These are phyloP conservation scores for Dryocosmus kuriphilus DNA, from an alignment of 2,888 invertebrate species.

Conservation along the genomic window DNA sequence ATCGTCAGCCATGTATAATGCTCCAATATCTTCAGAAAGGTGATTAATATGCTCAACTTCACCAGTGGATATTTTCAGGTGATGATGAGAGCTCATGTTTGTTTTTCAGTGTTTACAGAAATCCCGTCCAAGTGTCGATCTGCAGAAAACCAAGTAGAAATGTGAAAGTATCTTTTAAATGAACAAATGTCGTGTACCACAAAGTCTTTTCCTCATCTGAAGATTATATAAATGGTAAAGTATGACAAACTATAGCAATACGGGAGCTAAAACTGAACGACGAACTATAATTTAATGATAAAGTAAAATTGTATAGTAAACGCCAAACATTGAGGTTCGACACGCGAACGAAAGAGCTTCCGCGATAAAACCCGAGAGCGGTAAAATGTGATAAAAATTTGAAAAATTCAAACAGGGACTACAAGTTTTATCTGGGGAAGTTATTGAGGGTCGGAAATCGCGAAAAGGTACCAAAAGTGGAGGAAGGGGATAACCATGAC, in stretches of 20 bases:
- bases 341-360: not conserved
- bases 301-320: not conserved
- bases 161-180: not conserved
- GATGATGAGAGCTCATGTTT: conserved; percentile 74
- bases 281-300: not conserved
- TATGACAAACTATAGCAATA: not conserved
- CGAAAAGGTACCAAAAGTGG: not conserved
- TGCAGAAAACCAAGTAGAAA: not conserved
- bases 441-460: not conserved
- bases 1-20: conserved; percentile 90
- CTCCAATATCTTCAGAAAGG: conserved; percentile 91
- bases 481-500: not conserved
- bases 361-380: not conserved
- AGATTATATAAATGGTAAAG: not conserved
- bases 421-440: not conserved
- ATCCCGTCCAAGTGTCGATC: conserved; percentile 1
- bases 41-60: conserved; percentile 85
- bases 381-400: too few species aligned
- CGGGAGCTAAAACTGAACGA: not conserved
- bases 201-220: not conserved
- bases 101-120: not conserved
- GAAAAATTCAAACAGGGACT: not conserved
- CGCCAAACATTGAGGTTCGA: not conserved
- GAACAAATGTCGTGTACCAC: not conserved
- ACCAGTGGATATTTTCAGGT: conserved; percentile 74